Conservation (phyloP, 2,797 vertebrate genomes). For the Pseudomugil tenellus region DNA sequence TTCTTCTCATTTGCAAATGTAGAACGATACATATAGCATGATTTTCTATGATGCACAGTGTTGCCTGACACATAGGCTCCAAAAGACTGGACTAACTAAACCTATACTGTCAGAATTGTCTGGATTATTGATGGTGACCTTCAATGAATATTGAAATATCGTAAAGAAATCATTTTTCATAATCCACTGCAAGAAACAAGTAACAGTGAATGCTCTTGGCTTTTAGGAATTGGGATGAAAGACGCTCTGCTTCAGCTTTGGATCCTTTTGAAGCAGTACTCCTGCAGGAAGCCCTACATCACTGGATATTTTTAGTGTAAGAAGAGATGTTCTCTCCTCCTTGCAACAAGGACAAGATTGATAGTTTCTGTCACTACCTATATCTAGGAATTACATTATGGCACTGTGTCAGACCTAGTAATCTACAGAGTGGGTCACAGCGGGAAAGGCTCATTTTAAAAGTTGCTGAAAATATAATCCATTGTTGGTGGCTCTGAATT, state of each 20-base stretch:
- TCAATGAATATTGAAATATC: conserved; percentile 18
- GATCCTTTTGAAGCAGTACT: conserved; percentile 53
- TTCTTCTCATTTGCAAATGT: conserved; percentile 52
- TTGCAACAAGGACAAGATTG: conserved; percentile 75
- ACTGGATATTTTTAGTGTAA: conserved; percentile 82
- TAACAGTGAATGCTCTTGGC: conserved; percentile 16
- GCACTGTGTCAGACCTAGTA: conserved; percentile 45
- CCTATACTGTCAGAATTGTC: conserved; percentile 19
- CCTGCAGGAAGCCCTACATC: conserved; percentile 76
- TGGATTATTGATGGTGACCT: conserved; percentile 20
- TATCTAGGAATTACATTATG: conserved; percentile 60
- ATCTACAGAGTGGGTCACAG: conserved; percentile 36
- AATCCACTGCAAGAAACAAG: conserved; percentile 2
- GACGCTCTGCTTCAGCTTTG: conserved; percentile 30
- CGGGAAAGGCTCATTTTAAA: conserved; percentile 31
- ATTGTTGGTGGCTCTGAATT: conserved; percentile 25
- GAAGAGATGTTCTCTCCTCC: conserved; percentile 68
- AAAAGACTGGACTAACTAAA: conserved; percentile 18
- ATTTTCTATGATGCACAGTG: conserved; percentile 12
- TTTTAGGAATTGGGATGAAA: conserved; percentile 27
- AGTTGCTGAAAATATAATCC: conserved; percentile 11
- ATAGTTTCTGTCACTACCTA: conserved; percentile 77
- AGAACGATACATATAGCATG: conserved; percentile 23
- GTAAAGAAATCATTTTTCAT: neutral
- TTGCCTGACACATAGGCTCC: neutral